Conservation (phyloP, 2,888 invertebrate genomes). For the Oscheius sp. region DNA sequence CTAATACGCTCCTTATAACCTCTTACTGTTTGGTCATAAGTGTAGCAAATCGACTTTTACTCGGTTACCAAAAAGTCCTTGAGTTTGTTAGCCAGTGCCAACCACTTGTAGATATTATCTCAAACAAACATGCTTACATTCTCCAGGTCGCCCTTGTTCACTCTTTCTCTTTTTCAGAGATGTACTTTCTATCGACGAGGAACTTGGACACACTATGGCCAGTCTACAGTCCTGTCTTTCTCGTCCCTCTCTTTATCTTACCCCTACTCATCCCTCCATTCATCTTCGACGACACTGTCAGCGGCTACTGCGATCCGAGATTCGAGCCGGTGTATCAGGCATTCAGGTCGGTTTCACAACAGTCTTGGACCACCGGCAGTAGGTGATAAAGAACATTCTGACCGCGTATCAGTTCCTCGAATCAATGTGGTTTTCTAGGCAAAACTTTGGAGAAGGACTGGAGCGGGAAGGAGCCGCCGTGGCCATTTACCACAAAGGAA, state of each 20-base stretch:
- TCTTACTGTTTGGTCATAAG: too few species aligned
- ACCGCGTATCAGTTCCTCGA: not conserved
- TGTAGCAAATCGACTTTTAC: not conserved
- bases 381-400: not conserved
- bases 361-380: not conserved
- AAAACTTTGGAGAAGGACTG: constrained; percentile 72
- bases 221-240: constrained; percentile 3
- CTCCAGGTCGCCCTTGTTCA: not conserved
- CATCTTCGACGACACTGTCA: constrained; percentile 47
- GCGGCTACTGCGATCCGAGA: constrained; percentile 48
- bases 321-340: constrained; percentile 48
- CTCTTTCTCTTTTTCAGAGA: not conserved
- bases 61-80: not conserved
- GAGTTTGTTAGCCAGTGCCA: not conserved
- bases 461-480: constrained; percentile 74
- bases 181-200: not conserved
- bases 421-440: constrained; percentile 62
- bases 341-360: constrained; percentile 47
- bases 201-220: constrained; percentile 5
- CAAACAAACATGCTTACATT: not conserved
- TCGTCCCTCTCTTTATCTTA: constrained; percentile 11
- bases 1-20: too few species aligned
- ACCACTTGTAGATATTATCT: not conserved
- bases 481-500: constrained; percentile 74
- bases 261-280: constrained; percentile 37